These are phyloP conservation scores for Pseudolaguvia tuberculata DNA, from an alignment of 2,113 vertebrate genomes.

Conservation along the genomic window DNA sequence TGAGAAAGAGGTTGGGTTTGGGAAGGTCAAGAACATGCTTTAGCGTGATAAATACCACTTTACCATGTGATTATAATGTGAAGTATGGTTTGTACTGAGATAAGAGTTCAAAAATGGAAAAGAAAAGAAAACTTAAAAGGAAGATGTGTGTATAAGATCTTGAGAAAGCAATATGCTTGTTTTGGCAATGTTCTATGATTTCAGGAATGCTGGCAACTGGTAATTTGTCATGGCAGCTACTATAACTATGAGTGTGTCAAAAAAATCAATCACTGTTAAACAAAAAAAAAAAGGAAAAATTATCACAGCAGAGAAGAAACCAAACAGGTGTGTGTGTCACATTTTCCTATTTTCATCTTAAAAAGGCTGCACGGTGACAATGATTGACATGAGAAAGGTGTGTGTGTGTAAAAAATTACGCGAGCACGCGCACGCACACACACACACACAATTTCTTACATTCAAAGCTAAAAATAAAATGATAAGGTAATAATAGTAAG, in stretches of 20 bases:
- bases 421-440: no score
- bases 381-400: neutral
- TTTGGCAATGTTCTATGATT: neutral
- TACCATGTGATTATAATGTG: neutral
- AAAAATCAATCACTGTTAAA: neutral
- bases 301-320: neutral
- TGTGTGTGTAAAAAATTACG: no score
- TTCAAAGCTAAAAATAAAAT: no score
- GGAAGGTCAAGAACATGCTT: neutral
- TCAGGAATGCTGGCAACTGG: neutral
- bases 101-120: neutral
- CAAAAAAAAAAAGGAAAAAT: neutral
- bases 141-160: no score
- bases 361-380: neutral
- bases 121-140: neutral
- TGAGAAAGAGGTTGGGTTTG: neutral
- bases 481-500: no score
- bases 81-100: neutral
- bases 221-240: neutral
- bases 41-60: neutral
- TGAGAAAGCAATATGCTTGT: no score
- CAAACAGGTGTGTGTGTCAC: neutral
- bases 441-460: no score
- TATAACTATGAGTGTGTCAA: conserved; percentile 4
- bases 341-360: neutral